Evolutionary conservation across 37 sponge, comb jelly and placozoan genomes (phyloP), one percentile per base, ranked within the genome.

Genomic region (Eunapius fragilis): DNA sequence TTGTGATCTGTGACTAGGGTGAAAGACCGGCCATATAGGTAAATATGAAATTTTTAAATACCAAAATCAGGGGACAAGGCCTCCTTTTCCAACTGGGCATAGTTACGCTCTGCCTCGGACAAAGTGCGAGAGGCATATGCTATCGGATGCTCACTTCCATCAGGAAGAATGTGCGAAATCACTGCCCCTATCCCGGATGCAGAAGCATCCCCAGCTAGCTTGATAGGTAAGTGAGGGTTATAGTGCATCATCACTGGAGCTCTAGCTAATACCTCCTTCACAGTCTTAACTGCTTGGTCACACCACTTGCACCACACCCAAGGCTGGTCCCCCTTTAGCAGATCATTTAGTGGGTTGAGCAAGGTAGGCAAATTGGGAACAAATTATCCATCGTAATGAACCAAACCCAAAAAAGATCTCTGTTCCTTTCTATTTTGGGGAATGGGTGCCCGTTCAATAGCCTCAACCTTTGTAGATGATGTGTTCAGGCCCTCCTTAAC

Each of bases 11-110:
- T 80, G 34, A 73, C 26, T 32, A 88, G 76, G 0, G 27, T 75
- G 72, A 94, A 94, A 0, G 79, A 34, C 34, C 79, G n/a, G 25
- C 90, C 94, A 87, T 78, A 93, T 22, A 93, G 77, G 78, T 93
- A 93, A 7, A 30, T n/a, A 74, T 93, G 90, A 30, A 89, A 58
- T 30, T 71, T 34, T 11, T 86, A 82, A 2, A 78, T 27, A 24
- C 78, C 78, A 78, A 78, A 78, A 41, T 49, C 48, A 2, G 48
- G 17, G 30, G 78, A 25, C n/a, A 78, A 30, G 4, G 78, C 78
- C 48, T 78, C 78, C 28, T 78, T 78, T 41, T 78, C 67, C 41
- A 78, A 19, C 27, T 78, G 78, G 25, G 81, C 70, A 80, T 80
- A 80, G 33, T 80, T 80, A 7, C 34, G 23, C 81, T 80, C 81